These are phyloP conservation scores for Empidonax traillii DNA, from an alignment of 2,113 vertebrate species.

Conservation along the genomic window DNA sequence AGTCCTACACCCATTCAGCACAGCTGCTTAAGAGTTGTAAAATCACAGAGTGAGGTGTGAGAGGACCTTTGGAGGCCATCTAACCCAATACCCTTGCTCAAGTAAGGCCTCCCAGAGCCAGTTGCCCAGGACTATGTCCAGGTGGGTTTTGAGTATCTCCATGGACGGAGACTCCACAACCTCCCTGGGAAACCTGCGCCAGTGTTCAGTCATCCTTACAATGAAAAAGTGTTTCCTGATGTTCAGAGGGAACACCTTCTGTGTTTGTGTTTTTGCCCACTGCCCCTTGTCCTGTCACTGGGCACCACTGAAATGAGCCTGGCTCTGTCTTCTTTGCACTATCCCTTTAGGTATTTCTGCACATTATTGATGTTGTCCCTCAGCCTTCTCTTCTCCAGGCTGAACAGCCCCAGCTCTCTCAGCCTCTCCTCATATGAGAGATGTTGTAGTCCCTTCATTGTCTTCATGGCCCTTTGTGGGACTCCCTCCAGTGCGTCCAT, in stretches of 20 bases:
- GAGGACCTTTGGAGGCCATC: not conserved
- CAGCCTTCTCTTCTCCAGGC: not conserved
- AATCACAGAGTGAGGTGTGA: not conserved
- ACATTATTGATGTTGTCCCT: not conserved
- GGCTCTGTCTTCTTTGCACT: not conserved
- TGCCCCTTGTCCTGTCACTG: not conserved
- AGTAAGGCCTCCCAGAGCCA: rapidly evolving
- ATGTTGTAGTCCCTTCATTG: not conserved
- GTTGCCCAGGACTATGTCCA: not conserved
- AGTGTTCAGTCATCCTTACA: not conserved
- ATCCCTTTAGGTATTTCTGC: not conserved
- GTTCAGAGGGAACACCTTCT: not conserved
- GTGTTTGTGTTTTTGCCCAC: not conserved
- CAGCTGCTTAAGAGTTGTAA: not conserved
- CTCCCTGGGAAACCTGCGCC: not conserved
- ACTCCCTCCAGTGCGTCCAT: not conserved
- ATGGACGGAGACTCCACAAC: not conserved
- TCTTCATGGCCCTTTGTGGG: not conserved
- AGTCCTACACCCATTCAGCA: not conserved
- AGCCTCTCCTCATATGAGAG: not conserved
- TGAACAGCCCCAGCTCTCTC: not conserved
- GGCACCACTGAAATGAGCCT: not conserved
- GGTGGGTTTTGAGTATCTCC: not conserved
- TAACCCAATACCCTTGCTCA: not conserved
- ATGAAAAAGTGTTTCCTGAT: not conserved